Conservation (phyloP, 2,888 invertebrate genomes). For the Drosophila mettleri region DNA sequence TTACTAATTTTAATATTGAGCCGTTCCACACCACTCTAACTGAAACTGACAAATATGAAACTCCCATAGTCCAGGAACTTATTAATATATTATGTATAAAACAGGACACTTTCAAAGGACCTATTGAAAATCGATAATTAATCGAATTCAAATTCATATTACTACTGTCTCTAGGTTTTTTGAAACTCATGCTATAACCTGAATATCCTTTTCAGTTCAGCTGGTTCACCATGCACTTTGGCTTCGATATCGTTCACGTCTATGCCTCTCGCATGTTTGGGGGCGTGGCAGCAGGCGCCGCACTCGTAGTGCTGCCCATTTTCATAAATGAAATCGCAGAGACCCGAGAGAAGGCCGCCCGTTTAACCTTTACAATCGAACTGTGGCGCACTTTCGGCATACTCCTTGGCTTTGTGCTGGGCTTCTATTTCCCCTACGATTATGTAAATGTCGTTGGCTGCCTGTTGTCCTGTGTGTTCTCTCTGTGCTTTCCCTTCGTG, state of each 20-base stretch:
- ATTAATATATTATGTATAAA: background rate
- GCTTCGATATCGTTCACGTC: conserved; percentile 79
- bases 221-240: conserved; percentile 82
- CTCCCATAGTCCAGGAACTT: too few species aligned
- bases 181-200: background rate
- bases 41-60: background rate
- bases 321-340: conserved; percentile 81
- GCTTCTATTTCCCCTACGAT: conserved; percentile 65
- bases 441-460: conserved; percentile 71
- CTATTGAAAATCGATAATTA: background rate
- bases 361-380: conserved; percentile 72
- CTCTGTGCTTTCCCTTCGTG: conserved; percentile 80
- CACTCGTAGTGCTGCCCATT: conserved; percentile 78
- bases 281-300: conserved; percentile 79
- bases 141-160: background rate
- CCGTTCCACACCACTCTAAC: too few species aligned
- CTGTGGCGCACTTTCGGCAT: conserved; percentile 78
- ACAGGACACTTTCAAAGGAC: background rate
- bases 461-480: conserved; percentile 70
- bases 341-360: conserved; percentile 60
- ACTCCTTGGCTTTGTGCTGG: conserved; percentile 71
- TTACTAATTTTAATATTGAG: too few species aligned
- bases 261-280: conserved; percentile 79
- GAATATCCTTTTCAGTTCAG: conserved; percentile 53
- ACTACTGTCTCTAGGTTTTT: background rate